Percentiles rank a stretch among this genome's conserved stretches.
phyloP scores from a whole-genome alignment of 1,140 invertebrate genomes.

The Hycleus phaleratus region DNA sequence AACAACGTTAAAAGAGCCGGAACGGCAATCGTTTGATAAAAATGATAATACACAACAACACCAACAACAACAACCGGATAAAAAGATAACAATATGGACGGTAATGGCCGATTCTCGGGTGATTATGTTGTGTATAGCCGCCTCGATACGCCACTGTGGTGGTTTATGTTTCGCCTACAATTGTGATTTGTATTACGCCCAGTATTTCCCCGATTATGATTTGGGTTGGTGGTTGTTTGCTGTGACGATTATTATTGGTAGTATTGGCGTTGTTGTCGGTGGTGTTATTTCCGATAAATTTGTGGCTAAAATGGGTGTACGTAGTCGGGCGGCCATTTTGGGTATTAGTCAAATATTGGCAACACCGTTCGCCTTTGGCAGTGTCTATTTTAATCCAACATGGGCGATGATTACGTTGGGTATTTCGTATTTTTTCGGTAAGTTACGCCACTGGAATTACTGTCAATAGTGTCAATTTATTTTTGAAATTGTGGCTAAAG shows the following conservation, averaged over 20 bases:
- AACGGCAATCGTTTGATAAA: conserved; percentile 62
- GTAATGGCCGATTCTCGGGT: conserved; percentile 69
- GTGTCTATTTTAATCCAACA: conserved; percentile 73
- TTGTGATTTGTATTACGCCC: conserved; percentile 79
- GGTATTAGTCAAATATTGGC: conserved; percentile 78
- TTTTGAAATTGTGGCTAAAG: conserved; percentile 15
- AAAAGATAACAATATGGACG: conserved; percentile 57
- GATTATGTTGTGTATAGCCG: conserved; percentile 73
- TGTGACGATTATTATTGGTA: conserved; percentile 79
- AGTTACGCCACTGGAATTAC: conserved; percentile 31
- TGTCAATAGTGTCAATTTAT: not conserved
- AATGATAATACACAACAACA: conserved; percentile 34
- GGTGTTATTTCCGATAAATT: conserved; percentile 84
- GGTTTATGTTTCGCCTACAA: conserved; percentile 87
- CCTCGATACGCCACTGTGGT: conserved; percentile 83
- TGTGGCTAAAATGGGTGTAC: conserved; percentile 78
- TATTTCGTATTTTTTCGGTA: conserved; percentile 78
- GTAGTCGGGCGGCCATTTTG: conserved; percentile 74
- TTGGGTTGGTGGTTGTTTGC: conserved; percentile 81
- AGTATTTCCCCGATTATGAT: conserved; percentile 80
- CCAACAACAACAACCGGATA: conserved; percentile 29
- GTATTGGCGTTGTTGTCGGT: conserved; percentile 78
- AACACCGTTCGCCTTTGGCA: conserved; percentile 82
- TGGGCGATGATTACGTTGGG: conserved; percentile 80
- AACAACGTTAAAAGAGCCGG: conserved; percentile 70